Evolutionary conservation across 2,888 invertebrate species (phyloP).

Genomic region (Plagodis dolabraria): DNA sequence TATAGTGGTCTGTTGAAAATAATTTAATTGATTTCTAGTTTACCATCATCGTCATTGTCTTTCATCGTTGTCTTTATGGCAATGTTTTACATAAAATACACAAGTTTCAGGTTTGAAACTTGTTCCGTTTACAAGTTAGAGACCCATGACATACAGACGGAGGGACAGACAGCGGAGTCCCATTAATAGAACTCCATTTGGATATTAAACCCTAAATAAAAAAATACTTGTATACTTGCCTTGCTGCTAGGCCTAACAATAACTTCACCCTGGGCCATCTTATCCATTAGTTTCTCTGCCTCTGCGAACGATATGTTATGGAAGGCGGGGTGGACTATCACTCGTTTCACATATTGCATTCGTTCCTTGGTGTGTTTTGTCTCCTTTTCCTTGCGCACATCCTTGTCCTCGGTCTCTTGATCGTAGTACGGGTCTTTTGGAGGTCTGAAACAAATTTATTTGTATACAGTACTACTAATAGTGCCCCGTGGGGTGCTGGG

Average conservation of each 20-base stretch:
- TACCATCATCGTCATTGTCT: no score
- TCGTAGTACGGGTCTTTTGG: constrained; percentile 96
- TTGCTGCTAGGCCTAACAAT: constrained; percentile 98
- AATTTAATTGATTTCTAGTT: no score
- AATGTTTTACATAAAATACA: no score
- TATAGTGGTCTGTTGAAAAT: no score
- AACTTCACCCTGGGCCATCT: constrained; percentile 98
- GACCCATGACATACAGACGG: no score
- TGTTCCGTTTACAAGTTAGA: no score
- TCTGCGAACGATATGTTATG: constrained; percentile 97
- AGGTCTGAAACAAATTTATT: constrained; percentile 83
- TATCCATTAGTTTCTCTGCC: constrained; percentile 95
- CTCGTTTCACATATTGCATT: constrained; percentile 96
- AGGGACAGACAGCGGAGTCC: no score
- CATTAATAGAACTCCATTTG: not conserved
- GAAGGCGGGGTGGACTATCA: constrained; percentile 98
- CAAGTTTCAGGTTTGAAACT: no score
- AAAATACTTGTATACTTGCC: constrained; percentile 58
- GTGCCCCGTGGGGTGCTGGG: no score
- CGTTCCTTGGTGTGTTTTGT: constrained; percentile 92
- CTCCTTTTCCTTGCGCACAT: constrained; percentile 91
- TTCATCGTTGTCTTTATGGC: no score
- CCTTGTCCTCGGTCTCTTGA: constrained; percentile 92
- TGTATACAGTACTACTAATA: not conserved
- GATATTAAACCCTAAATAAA: not conserved